Percentiles rank a stretch among this genome's conserved stretches.
These are phyloP conservation scores for Hemaris fuciformis DNA, from an alignment of 2,888 invertebrate species.

Conservation along the genomic window DNA sequence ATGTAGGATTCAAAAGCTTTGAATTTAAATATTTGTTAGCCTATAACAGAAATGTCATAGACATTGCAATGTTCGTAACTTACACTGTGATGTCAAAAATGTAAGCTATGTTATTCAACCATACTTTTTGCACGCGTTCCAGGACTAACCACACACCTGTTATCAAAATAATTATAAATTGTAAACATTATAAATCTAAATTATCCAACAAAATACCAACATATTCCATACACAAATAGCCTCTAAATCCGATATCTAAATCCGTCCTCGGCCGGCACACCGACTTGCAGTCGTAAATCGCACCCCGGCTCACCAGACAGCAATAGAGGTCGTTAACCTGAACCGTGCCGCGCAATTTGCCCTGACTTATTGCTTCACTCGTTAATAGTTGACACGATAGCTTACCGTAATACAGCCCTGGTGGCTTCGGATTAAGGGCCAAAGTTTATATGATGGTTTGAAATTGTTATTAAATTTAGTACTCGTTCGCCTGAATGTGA, in stretches of 20 bases:
- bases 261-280: neutral
- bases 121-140: too few relatives aligned
- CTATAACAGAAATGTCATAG: too few relatives aligned
- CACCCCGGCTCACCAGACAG: slow-evolving; percentile 17
- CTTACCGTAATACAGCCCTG: slow-evolving; percentile 7
- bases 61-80: too few relatives aligned
- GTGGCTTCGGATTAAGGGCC: neutral
- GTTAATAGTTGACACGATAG: slow-evolving; percentile 10
- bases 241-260: neutral
- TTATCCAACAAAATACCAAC: neutral
- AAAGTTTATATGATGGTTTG: neutral
- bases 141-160: too few relatives aligned
- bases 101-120: too few relatives aligned
- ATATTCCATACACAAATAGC: neutral
- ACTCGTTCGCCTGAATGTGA: neutral
- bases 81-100: too few relatives aligned
- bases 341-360: slow-evolving; percentile 35
- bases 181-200: neutral
- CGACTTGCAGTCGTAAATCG: slow-evolving; percentile 7
- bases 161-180: too few relatives aligned
- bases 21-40: too few relatives aligned
- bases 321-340: slow-evolving; percentile 16
- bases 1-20: too few relatives aligned
- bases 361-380: slow-evolving; percentile 37
- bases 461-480: neutral